Evolutionary conservation across 2,888 invertebrate genomes (phyloP).

Genomic region (Pelosia muscerda): DNA sequence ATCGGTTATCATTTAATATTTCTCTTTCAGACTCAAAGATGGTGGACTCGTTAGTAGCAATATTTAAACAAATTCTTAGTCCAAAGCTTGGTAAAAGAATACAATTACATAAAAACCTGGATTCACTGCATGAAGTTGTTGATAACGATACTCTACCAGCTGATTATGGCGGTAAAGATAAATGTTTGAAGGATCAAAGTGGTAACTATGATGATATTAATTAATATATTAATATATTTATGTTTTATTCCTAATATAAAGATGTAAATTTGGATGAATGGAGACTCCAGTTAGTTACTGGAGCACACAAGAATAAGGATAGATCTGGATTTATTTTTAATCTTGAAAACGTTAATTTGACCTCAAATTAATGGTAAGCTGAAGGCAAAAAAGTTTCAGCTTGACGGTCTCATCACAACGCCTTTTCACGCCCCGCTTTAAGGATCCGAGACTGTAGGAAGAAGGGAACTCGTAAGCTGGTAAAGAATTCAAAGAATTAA

Average conservation of each 20-base stretch:
- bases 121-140: slow-evolving; percentile 25
- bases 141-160: slow-evolving; percentile 33
- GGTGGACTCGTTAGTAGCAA: slow-evolving; percentile 64
- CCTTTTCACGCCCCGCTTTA: too few relatives aligned
- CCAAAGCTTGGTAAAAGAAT: slow-evolving; percentile 52
- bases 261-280: not conserved
- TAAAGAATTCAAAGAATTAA: too few relatives aligned
- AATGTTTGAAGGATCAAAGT: slow-evolving; percentile 29
- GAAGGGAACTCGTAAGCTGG: too few relatives aligned
- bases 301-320: too few relatives aligned
- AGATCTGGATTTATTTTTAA: too few relatives aligned
- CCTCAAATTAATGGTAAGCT: too few relatives aligned
- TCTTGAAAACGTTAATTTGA: too few relatives aligned
- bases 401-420: too few relatives aligned
- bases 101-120: slow-evolving; percentile 35
- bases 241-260: not conserved
- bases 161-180: slow-evolving; percentile 45
- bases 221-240: not conserved
- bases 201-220: slow-evolving; percentile 32
- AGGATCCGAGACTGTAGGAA: too few relatives aligned
- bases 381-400: too few relatives aligned
- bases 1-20: too few relatives aligned
- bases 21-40: slow-evolving; percentile 63
- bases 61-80: slow-evolving; percentile 66
- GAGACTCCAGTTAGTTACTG: too few relatives aligned